phyloP scores from a whole-genome alignment of 92 coral and sea anemone genomes.

The Palythoa caribaeorum region DNA sequence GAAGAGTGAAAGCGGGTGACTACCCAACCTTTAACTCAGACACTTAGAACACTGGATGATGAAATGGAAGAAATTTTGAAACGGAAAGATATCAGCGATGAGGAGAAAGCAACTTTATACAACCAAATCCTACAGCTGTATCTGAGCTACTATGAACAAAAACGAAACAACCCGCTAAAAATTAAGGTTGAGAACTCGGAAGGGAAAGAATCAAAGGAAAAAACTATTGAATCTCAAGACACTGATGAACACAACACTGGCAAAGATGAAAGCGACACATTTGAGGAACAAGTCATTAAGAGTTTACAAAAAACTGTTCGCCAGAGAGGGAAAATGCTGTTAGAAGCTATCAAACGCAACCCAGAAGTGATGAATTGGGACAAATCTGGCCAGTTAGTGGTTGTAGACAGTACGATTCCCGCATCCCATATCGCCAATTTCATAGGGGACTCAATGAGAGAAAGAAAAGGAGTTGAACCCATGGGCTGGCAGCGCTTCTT shows the following conservation, averaged over 20 bases:
- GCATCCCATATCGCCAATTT: too few species aligned
- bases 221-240: constrained; percentile 31
- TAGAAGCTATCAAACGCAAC: too few species aligned
- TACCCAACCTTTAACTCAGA: constrained; percentile 35
- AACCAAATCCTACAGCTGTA: constrained; percentile 44
- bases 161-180: constrained; percentile 48
- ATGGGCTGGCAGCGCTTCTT: too few species aligned
- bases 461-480: too few species aligned
- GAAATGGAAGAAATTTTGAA: too few species aligned
- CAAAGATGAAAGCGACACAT: constrained; percentile 6
- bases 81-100: constrained; percentile 41
- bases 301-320: not conserved
- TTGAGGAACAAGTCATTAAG: not conserved
- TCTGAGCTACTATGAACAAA: constrained; percentile 39
- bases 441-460: too few species aligned
- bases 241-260: too few species aligned
- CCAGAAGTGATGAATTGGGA: too few species aligned
- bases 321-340: too few species aligned
- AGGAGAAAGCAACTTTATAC: constrained; percentile 44
- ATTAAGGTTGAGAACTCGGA: constrained; percentile 28
- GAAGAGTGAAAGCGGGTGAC: constrained; percentile 52
- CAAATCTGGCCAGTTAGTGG: too few species aligned
- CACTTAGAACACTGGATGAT: constrained; percentile 42
- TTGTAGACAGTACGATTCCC: too few species aligned
- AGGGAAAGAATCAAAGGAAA: constrained; percentile 39